Evolutionary conservation across 2,888 invertebrate genomes (phyloP).

Genomic region (Apamea anceps): DNA sequence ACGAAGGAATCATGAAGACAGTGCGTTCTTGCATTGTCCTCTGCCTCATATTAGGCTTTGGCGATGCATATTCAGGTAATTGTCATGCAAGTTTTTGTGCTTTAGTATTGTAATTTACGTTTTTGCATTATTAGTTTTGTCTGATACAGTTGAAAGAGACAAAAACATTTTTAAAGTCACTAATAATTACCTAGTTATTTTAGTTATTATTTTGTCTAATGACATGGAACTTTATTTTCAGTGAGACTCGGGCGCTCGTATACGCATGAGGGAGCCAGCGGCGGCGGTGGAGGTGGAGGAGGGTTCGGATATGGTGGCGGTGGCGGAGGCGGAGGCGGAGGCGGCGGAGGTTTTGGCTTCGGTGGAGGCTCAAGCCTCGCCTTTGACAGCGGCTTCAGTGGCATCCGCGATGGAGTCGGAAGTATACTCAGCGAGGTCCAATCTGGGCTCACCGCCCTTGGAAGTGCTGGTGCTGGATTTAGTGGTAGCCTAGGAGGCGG

Average conservation of each 20-base stretch:
- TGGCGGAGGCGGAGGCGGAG: slow-evolving; percentile 69
- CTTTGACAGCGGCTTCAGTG: slow-evolving; percentile 69
- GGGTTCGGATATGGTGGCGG: slow-evolving; percentile 50
- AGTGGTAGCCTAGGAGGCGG: slow-evolving; percentile 63
- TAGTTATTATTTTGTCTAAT: slow-evolving; percentile 14
- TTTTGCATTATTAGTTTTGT: slow-evolving; percentile 16
- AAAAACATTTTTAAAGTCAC: background rate
- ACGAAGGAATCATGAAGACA: slow-evolving; percentile 78
- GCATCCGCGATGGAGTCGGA: slow-evolving; percentile 76
- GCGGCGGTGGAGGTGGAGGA: slow-evolving; percentile 67
- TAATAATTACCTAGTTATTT: background rate
- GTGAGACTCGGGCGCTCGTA: slow-evolving; percentile 80
- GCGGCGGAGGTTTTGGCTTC: slow-evolving; percentile 66
- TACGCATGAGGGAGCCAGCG: slow-evolving; percentile 68
- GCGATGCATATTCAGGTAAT: slow-evolving; percentile 74
- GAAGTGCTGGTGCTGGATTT: slow-evolving; percentile 63
- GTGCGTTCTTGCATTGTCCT: slow-evolving; percentile 73
- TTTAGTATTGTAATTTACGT: slow-evolving; percentile 26
- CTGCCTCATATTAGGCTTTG: slow-evolving; percentile 70
- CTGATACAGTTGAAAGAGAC: background rate
- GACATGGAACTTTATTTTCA: slow-evolving; percentile 69
- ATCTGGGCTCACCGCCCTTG: slow-evolving; percentile 72
- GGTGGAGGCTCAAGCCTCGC: slow-evolving; percentile 68
- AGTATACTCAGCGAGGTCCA: slow-evolving; percentile 78
- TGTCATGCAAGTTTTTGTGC: slow-evolving; percentile 42